Evolutionary conservation across 1,140 invertebrate species (phyloP).

Genomic region (Daktulosphaira vitifoliae): DNA sequence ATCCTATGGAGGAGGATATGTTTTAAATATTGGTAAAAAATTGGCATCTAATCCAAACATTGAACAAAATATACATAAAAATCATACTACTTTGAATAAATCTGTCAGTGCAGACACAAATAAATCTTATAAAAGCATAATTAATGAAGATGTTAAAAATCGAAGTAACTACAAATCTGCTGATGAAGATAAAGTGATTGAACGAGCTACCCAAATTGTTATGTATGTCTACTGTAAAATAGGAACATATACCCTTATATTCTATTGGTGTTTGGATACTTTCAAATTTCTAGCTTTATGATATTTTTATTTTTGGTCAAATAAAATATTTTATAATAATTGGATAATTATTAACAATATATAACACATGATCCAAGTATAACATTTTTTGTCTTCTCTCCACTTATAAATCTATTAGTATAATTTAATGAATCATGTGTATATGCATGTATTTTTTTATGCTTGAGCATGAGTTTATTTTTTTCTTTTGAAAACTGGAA

Average conservation of each 20-base stretch:
- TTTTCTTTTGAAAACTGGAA: too few relatives aligned
- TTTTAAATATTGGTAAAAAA: conserved; percentile 26
- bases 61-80: conserved; percentile 28
- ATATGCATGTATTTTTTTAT: too few relatives aligned
- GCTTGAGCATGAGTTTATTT: too few relatives aligned
- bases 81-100: conserved; percentile 27
- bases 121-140: conserved; percentile 19
- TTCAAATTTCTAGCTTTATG: too few relatives aligned
- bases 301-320: too few relatives aligned
- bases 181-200: conserved; percentile 67
- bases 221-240: conserved; percentile 56
- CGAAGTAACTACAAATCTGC: conserved; percentile 40
- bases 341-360: too few relatives aligned
- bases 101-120: not conserved
- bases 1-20: conserved; percentile 27
- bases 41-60: conserved; percentile 11
- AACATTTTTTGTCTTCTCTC: too few relatives aligned
- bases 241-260: not conserved
- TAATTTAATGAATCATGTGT: too few relatives aligned
- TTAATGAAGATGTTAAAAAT: conserved; percentile 26
- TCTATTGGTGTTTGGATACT: conserved; percentile 34
- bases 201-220: conserved; percentile 72
- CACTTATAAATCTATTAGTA: too few relatives aligned
- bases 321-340: too few relatives aligned
- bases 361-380: too few relatives aligned